Conservation (phyloP, 1,140 invertebrate genomes). For the Odontomachus brunneus region DNA sequence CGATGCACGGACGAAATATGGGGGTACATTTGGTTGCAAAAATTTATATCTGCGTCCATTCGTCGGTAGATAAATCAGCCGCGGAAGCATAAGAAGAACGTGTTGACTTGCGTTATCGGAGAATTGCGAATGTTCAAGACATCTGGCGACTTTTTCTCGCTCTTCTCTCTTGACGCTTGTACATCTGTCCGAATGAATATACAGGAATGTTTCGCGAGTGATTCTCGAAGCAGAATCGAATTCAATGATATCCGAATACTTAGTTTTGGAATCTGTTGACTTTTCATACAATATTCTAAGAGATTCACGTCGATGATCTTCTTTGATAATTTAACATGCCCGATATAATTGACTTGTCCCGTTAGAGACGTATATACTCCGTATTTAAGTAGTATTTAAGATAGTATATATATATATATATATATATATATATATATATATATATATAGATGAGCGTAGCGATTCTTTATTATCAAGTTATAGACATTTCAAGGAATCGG, state of each 20-base stretch:
- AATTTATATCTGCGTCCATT: not conserved
- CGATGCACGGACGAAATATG: not conserved
- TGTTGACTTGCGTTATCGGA: not conserved
- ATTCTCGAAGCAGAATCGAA: too few species aligned
- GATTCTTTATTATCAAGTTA: not conserved
- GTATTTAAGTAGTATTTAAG: too few species aligned
- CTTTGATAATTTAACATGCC: too few species aligned
- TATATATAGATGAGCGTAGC: not conserved
- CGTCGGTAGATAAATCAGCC: not conserved
- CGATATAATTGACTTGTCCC: too few species aligned
- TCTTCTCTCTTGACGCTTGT: not conserved
- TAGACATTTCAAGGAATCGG: not conserved
- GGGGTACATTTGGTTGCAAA: conserved; percentile 41
- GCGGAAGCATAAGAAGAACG: too few species aligned
- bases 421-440: conserved; percentile 10
- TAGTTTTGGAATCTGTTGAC: not conserved
- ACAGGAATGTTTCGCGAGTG: too few species aligned
- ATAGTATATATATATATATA: not conserved
- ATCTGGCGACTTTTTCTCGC: not conserved
- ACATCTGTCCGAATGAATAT: too few species aligned
- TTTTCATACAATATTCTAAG: not conserved
- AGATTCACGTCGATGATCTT: too few species aligned
- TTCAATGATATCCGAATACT: not conserved
- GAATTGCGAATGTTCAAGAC: not conserved
- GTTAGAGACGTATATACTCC: too few species aligned